Evolutionary conservation across 2,888 invertebrate genomes (phyloP).

Genomic region (Raillietiella orientalis): DNA sequence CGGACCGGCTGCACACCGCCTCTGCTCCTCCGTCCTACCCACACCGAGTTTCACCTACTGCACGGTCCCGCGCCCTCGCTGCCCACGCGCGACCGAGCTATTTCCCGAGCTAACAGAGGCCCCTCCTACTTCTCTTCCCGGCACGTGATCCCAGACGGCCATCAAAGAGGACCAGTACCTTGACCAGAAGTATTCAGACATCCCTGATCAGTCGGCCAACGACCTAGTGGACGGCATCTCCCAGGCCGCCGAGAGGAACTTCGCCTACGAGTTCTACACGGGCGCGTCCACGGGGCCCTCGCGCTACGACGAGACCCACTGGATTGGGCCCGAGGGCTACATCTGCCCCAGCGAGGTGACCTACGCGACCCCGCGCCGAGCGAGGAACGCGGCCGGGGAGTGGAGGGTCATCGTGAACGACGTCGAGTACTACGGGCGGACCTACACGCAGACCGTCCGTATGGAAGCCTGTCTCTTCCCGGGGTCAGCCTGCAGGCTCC

Average conservation of each 20-base stretch:
- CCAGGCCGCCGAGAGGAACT: constrained; percentile 7
- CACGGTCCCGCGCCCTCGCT: too few species aligned
- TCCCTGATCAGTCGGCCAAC: constrained; percentile 9
- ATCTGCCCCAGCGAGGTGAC: constrained; percentile 8
- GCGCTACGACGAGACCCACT: constrained; percentile 8
- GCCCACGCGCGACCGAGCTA: too few species aligned
- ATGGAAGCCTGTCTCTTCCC: constrained; percentile 8
- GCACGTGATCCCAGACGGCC: too few species aligned
- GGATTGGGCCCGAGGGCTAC: constrained; percentile 9
- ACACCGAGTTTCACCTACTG: too few species aligned
- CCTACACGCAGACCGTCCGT: constrained; percentile 9
- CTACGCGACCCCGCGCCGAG: constrained; percentile 8
- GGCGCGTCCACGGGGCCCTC: constrained; percentile 8
- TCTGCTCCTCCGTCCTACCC: too few species aligned
- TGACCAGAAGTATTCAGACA: constrained; percentile 9
- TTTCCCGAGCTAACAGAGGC: too few species aligned
- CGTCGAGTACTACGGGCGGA: constrained; percentile 9
- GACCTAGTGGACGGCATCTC: constrained; percentile 8
- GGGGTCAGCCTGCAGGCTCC: constrained; percentile 8
- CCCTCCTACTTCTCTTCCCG: too few species aligned
- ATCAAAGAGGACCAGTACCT: constrained; percentile 8
- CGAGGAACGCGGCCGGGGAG: constrained; percentile 8
- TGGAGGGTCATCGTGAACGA: constrained; percentile 9
- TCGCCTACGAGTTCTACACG: constrained; percentile 9
- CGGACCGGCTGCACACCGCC: too few species aligned